Evolutionary conservation across 2,797 vertebrate species (phyloP).

Genomic region (Heterohyrax brucei): DNA sequence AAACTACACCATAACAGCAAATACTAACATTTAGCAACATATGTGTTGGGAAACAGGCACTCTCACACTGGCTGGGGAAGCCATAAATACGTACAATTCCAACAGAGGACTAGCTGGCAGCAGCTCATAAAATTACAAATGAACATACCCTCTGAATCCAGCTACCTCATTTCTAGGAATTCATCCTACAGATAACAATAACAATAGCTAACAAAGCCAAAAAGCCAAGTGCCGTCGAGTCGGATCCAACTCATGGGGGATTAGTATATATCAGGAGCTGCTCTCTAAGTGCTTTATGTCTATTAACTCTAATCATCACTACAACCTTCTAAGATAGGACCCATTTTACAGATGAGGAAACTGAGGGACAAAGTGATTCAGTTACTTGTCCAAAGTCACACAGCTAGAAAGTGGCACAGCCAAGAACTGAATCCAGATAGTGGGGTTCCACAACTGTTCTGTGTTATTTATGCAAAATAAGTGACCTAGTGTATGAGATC

Average conservation of each 20-base stretch:
- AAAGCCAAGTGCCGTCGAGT: no score
- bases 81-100: neutral
- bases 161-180: constrained; percentile 22
- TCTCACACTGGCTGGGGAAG: neutral
- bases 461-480: neutral
- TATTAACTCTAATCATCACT: constrained; percentile 10
- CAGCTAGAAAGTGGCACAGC: neutral
- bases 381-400: constrained; percentile 42
- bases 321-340: constrained; percentile 12
- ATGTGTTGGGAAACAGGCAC: neutral
- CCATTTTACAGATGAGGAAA: constrained; percentile 51
- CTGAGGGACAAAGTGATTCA: neutral
- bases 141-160: constrained; percentile 11
- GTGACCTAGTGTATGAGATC: neutral
- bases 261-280: constrained; percentile 14
- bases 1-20: constrained; percentile 9
- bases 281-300: constrained; percentile 7
- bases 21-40: neutral
- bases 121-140: constrained; percentile 43
- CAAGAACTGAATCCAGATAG: neutral
- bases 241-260: neutral
- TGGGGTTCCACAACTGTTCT: neutral
- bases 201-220: neutral
- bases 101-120: neutral
- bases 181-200: neutral